Evolutionary conservation across 2,888 invertebrate species (phyloP), one percentile per base, ranked within the genome.

Genomic region (Caenorhabditis afra): DNA sequence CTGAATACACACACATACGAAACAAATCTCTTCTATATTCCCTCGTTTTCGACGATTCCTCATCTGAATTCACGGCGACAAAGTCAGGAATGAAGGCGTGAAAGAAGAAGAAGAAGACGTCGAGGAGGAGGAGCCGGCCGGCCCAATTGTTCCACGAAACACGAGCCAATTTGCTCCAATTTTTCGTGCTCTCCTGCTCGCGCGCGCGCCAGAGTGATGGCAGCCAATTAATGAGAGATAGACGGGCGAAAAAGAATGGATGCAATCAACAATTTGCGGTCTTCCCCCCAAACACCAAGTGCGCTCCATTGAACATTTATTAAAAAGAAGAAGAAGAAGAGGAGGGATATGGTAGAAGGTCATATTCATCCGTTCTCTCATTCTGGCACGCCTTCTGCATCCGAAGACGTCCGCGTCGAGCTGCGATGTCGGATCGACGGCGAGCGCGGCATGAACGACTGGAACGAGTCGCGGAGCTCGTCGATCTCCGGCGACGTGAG

Each of bases 401-500:
- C 73, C 3, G 79, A 74, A 20, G 73, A 67, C 7, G 73, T 52
- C 1, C 73, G 62, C 7, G 55, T 39, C 5, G 76, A 62, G 37
- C 55, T 66, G 29, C 75, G 52, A 35, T 75, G 68, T 18, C 79
- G 62, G 37, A 79, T 71, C 11, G 80, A 78, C 10, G 84, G 84
- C 4, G 81, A 82, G 20, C 79, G 73, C 37, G 82, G 81, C 79
- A 80, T 81, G 70, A 84, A 86, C 0, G 86, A 81, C 39, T 85
- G 84, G 66, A 86, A 86, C 14, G 82, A 82, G 66, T 86, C 86
- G 29, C 81, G 84, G 16, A 86, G 81, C 61, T 86, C 86, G 73
- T 86, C 86, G 65, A 86, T 81, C 77, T 86, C 86, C 3, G 85
- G 85, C 22, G 81, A 82, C 18, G 86, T 85, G 22, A 86, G 53